These are phyloP conservation scores for Daphoenositta chrysoptera DNA, from an alignment of 2,113 vertebrate genomes.

Conservation along the genomic window DNA sequence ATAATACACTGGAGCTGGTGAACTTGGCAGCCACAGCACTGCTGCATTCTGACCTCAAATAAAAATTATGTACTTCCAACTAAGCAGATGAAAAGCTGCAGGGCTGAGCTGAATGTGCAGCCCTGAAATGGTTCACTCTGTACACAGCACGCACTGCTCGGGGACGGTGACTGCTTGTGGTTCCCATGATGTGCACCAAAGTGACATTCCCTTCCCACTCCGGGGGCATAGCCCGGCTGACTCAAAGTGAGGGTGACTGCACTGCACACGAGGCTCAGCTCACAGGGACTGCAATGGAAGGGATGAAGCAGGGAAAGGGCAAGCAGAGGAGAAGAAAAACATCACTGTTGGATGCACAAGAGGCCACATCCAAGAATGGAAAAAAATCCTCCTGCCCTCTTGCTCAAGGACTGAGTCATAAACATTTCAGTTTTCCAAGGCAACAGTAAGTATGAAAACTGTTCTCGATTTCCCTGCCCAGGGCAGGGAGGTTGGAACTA, in stretches of 20 bases:
- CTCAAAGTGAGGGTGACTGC: not conserved
- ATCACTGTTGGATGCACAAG: not conserved
- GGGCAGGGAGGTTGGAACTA: not conserved
- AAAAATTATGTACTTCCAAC: not conserved
- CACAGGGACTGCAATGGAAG: not conserved
- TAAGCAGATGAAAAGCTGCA: not conserved
- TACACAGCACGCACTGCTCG: not conserved
- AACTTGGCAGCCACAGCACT: not conserved
- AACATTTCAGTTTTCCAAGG: constrained; percentile 22
- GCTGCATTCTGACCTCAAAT: not conserved
- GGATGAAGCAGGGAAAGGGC: not conserved
- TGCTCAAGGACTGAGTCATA: not conserved
- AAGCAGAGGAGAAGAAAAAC: not conserved
- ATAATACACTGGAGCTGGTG: not conserved
- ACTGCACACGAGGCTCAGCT: not conserved
- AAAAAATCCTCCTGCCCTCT: not conserved
- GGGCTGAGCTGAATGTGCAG: not conserved
- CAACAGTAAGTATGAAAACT: not conserved
- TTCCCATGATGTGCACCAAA: not conserved
- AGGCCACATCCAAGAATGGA: not conserved
- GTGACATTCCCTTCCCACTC: not conserved
- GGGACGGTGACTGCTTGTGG: not conserved
- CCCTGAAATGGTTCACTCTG: not conserved
- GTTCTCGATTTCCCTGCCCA: not conserved
- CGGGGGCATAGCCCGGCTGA: not conserved